Evolutionary conservation across 2,113 vertebrate genomes (phyloP), one percentile per base, ranked within the genome.

Genomic region (Semnopithecus entellus): DNA sequence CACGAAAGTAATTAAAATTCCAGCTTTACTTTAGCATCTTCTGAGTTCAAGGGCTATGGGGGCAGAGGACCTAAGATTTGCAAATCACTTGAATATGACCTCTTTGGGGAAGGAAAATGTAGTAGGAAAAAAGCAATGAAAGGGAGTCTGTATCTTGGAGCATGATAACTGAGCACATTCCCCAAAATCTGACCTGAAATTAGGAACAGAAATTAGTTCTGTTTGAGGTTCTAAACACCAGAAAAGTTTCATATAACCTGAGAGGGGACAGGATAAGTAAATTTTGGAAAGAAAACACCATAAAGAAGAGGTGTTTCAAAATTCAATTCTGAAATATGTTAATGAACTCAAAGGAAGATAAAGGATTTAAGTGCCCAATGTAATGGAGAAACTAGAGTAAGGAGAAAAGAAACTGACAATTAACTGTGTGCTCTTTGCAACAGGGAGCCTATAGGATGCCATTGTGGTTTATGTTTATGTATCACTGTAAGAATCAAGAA

Each of bases 241-340:
- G 12, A 32, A 35, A 93, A 86, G 61, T 79, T 86, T 95, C 66
- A 81, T 27, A 85, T 87, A 90, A 82, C n/a, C 40, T 25, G 32
- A 10, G 57, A 72, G 25, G 13, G 23, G n/a, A 72, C 5, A 43
- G 30, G 59, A 23, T 90, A 92, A 94, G 93, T 85, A 61, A 59
- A 70, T 78, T 55, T 81, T 52, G 59, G 81, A 73, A 93, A 79
- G 45, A 55, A 96, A 92, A 88, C 48, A 93, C 40, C 35, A 78
- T 22, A 76, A 64, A 97, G 30, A 92, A 83, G 57, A 93, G 38
- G 17, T 52, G 48, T 96, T 96, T 96, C 59, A 59, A 95, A 92
- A 95, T 90, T 97, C 52, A 88, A n/a, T 88, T 94, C 18, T 11
- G 18, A 88, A 88, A 86, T 57, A 52, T 50, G 43, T 81, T 68